Conservation (phyloP, 2,888 invertebrate species). For the Campoplex nolae region DNA sequence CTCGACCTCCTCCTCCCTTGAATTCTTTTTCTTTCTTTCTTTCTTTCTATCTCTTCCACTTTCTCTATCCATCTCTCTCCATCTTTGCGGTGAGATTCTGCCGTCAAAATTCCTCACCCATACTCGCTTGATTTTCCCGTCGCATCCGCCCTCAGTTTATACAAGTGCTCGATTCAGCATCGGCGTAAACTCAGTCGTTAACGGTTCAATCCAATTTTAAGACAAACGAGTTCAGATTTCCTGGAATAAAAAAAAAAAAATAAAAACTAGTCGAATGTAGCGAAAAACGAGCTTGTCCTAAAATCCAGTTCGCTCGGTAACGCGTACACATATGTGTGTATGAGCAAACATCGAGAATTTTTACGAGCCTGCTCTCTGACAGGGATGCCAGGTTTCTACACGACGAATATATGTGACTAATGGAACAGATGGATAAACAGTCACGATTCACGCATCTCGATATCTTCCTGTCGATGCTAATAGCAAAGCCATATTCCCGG, state of each 20-base stretch:
- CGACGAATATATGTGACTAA: constrained; percentile 52
- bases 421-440: constrained; percentile 67
- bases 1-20: constrained; percentile 6
- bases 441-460: constrained; percentile 49
- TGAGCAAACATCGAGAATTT: neutral
- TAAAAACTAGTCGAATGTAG: neutral
- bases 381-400: constrained; percentile 6
- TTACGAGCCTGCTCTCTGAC: neutral
- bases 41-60: constrained; percentile 6
- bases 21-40: constrained; percentile 7
- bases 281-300: neutral
- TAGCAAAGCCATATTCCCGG: constrained; percentile 17
- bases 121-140: constrained; percentile 63
- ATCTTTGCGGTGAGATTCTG: constrained; percentile 43
- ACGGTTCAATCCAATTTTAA: neutral
- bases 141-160: constrained; percentile 60
- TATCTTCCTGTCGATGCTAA: constrained; percentile 6
- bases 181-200: neutral
- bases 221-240: neutral
- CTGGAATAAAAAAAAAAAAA: neutral
- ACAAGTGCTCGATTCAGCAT: constrained; percentile 29
- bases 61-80: constrained; percentile 5
- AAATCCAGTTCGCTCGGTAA: neutral
- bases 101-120: constrained; percentile 65
- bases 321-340: neutral